Evolutionary conservation across 1,140 invertebrate genomes (phyloP).

Genomic region (Caerostris extrusa): DNA sequence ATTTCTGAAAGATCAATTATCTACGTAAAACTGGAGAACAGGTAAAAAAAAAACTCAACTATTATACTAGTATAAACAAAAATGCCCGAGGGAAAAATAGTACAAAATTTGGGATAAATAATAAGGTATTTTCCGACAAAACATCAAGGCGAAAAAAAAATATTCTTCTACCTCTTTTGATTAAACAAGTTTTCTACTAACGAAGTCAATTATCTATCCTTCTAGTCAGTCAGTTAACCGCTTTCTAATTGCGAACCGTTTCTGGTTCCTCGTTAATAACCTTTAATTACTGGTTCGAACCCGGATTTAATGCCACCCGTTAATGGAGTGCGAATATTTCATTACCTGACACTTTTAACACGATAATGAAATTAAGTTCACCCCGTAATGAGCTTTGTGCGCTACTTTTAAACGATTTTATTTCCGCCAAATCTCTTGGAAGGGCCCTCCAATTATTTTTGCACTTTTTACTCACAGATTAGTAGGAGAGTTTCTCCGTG

Average conservation of each 20-base stretch:
- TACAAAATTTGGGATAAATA: not conserved
- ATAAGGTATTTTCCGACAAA: not conserved
- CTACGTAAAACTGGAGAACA: not conserved
- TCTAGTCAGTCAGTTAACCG: not conserved
- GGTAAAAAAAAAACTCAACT: too few relatives aligned
- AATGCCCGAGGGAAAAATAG: not conserved
- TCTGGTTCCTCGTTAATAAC: conserved; percentile 42
- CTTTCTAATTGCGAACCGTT: conserved; percentile 39
- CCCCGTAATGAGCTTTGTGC: not conserved
- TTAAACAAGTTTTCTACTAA: conserved; percentile 25
- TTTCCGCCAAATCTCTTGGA: not conserved
- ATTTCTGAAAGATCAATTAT: not conserved
- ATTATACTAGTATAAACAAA: not conserved
- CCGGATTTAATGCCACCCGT: not conserved
- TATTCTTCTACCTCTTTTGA: not conserved
- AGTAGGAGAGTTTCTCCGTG: not conserved
- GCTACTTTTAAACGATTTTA: not conserved
- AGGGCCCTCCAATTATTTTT: not conserved
- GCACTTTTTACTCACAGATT: not conserved
- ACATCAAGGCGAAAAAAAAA: not conserved
- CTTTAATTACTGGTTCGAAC: conserved; percentile 47
- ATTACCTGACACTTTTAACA: conserved; percentile 48
- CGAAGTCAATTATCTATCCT: conserved; percentile 42
- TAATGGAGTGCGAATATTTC: conserved; percentile 45
- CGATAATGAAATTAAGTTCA: conserved; percentile 43